These are phyloP conservation scores for Clamator glandarius DNA, from an alignment of 2,797 vertebrate species.

Conservation along the genomic window DNA sequence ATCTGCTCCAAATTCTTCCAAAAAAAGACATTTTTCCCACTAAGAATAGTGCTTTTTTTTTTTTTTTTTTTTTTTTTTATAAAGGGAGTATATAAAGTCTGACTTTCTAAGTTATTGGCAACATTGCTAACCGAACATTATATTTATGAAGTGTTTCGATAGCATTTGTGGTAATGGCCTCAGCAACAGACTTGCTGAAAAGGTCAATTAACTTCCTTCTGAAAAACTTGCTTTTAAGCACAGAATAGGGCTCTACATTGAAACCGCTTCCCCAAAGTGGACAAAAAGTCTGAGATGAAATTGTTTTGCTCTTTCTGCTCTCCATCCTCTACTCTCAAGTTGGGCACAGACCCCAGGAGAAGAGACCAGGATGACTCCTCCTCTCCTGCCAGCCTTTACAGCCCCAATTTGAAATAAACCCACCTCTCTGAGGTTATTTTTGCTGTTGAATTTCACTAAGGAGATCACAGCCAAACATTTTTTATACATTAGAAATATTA, in stretches of 20 bases:
- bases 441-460: background rate
- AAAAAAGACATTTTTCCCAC: slow-evolving; percentile 19
- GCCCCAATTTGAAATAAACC: background rate
- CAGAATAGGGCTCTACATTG: background rate
- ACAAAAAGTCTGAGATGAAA: background rate
- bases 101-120: slow-evolving; percentile 43
- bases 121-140: background rate
- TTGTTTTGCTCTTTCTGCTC: background rate
- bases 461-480: background rate
- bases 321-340: background rate
- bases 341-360: background rate
- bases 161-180: slow-evolving; percentile 24
- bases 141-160: slow-evolving; percentile 12
- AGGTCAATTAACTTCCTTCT: slow-evolving; percentile 50
- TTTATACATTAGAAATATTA: slow-evolving; percentile 5
- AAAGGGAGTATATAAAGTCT: slow-evolving; percentile 15
- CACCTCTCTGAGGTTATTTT: background rate
- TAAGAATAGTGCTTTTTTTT: slow-evolving; percentile 45
- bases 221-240: background rate
- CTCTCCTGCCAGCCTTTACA: background rate
- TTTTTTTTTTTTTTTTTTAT: background rate
- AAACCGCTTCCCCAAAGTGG: background rate
- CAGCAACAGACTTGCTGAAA: slow-evolving; percentile 30
- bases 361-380: background rate
- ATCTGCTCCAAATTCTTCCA: slow-evolving; percentile 58